Evolutionary conservation across 2,888 invertebrate species (phyloP).

Genomic region (Operophtera brumata): DNA sequence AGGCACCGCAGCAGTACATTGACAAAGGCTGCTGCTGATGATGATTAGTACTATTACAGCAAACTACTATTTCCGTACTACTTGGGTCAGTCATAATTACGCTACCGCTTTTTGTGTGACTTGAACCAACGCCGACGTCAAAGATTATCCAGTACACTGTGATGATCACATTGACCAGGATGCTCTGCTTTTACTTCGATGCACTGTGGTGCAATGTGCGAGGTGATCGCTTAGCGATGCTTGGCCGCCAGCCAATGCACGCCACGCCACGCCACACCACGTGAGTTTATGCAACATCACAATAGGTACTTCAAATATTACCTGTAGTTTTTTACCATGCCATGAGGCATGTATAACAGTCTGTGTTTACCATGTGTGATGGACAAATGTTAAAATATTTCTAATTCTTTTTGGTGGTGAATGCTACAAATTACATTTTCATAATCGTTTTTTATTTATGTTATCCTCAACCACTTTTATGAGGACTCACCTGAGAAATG

Average conservation of each 20-base stretch:
- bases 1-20: too few relatives aligned
- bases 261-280: slow-evolving; percentile 39
- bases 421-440: not conserved
- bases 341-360: too few relatives aligned
- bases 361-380: too few relatives aligned
- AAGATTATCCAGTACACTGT: not conserved
- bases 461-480: not conserved
- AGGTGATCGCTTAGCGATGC: slow-evolving; percentile 44
- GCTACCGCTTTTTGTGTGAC: too few relatives aligned
- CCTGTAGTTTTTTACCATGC: too few relatives aligned
- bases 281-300: not conserved
- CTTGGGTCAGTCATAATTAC: too few relatives aligned
- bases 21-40: too few relatives aligned
- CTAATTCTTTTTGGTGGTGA: too few relatives aligned
- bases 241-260: slow-evolving; percentile 46
- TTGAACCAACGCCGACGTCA: not conserved
- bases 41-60: too few relatives aligned
- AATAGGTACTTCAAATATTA: not conserved
- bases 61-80: too few relatives aligned
- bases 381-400: too few relatives aligned
- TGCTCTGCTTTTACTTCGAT: slow-evolving; percentile 3
- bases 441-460: not conserved
- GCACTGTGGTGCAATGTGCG: slow-evolving; percentile 33
- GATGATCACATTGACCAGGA: not conserved
- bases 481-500: not conserved